A percentile compares a stretch with the other conserved stretches of the same genome.
Evolutionary conservation across 2,797 vertebrate species (phyloP).

Genomic region (Hippocampus kuda): DNA sequence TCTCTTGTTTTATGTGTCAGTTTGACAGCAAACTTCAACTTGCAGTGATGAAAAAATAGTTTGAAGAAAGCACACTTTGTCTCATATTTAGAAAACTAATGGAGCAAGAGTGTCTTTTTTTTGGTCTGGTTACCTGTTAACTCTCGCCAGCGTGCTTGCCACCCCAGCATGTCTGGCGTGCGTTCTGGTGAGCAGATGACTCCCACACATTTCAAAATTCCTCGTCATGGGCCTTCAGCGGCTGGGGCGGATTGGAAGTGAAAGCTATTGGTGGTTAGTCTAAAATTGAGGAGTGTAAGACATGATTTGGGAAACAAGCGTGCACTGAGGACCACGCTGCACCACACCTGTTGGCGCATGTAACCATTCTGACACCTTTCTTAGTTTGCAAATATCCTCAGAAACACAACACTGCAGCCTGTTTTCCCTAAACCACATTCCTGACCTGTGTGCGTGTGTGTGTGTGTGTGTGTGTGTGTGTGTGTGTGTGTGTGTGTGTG

Average conservation of each 20-base stretch:
- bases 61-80: no score
- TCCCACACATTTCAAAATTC: conserved; percentile 67
- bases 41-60: background rate
- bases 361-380: conserved; percentile 60
- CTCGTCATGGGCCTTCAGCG: conserved; percentile 60
- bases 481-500: conserved; percentile 24
- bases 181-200: conserved; percentile 62
- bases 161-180: conserved; percentile 28
- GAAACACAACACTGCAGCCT: conserved; percentile 53
- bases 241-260: conserved; percentile 18
- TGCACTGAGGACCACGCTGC: conserved; percentile 13
- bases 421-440: conserved; percentile 56
- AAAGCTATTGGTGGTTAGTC: background rate
- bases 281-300: background rate
- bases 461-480: background rate
- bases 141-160: conserved; percentile 19
- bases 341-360: conserved; percentile 56
- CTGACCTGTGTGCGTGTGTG: conserved; percentile 22
- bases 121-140: conserved; percentile 53
- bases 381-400: conserved; percentile 63
- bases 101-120: background rate
- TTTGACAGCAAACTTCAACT: background rate
- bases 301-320: conserved; percentile 22
- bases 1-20: background rate
- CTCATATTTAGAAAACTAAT: no score